Evolutionary conservation across 37 sponge, comb jelly and placozoan genomes (phyloP).

Genomic region (Diacarnus erythraeanus): DNA sequence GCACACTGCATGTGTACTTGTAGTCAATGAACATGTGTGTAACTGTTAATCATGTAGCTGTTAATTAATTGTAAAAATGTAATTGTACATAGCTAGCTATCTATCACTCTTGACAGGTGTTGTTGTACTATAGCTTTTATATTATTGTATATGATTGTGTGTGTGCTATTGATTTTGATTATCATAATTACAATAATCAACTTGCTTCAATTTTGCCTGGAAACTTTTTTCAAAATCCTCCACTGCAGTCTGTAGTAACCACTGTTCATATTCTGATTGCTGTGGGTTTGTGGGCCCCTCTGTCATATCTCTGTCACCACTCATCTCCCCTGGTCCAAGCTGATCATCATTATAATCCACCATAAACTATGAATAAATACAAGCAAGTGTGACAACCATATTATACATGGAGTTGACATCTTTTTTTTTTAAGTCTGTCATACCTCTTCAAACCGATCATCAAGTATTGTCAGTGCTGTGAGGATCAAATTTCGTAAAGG

Average conservation of each 20-base stretch:
- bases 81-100: too few species aligned
- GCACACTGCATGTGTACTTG: too few species aligned
- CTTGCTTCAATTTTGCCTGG: background rate
- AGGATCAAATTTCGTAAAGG: too few species aligned
- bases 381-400: background rate
- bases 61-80: too few species aligned
- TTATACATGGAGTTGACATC: too few species aligned
- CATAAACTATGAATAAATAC: conserved; percentile 50
- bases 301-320: background rate
- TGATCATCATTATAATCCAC: conserved; percentile 67
- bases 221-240: conserved; percentile 58
- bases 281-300: background rate
- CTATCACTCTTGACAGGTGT: too few species aligned
- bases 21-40: too few species aligned
- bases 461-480: conserved; percentile 75
- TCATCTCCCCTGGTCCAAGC: conserved; percentile 63
- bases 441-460: conserved; percentile 92
- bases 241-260: conserved; percentile 54
- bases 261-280: conserved; percentile 11
- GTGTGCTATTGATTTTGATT: too few species aligned
- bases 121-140: too few species aligned
- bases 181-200: background rate
- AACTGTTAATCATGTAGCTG: too few species aligned
- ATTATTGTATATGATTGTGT: too few species aligned
- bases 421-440: too few species aligned